These are phyloP conservation scores for Gambusia affinis DNA, from an alignment of 2,113 vertebrate genomes.

Conservation along the genomic window DNA sequence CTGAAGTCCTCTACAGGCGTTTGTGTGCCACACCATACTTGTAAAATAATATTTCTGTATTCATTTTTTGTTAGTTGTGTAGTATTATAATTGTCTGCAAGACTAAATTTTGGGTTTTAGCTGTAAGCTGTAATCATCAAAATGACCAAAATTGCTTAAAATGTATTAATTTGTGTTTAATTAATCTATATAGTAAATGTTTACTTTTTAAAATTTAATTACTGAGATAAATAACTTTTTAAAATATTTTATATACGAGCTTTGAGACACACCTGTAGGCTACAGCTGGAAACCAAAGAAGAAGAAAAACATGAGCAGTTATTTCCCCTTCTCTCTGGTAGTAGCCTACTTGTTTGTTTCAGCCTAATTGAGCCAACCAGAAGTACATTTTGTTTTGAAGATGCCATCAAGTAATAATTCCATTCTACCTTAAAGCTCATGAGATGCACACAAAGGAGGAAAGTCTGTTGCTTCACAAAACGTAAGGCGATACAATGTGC, in stretches of 20 bases:
- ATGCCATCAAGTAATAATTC: constrained; percentile 49
- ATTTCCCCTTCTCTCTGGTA: constrained; percentile 12
- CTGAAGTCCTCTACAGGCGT: not conserved
- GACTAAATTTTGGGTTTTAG: too few species aligned
- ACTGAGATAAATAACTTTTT: not conserved
- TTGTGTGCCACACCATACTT: not conserved
- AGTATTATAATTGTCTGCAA: too few species aligned
- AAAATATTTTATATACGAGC: not conserved
- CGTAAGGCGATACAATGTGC: constrained; percentile 66
- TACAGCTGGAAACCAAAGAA: too few species aligned
- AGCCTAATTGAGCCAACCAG: constrained; percentile 22
- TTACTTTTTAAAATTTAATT: not conserved
- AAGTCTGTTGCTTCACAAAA: constrained; percentile 44
- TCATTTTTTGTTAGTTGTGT: not conserved
- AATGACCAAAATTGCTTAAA: not conserved
- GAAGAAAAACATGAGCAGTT: not conserved
- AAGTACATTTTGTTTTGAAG: constrained; percentile 33
- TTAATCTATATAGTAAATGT: not conserved
- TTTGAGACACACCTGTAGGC: not conserved
- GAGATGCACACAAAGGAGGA: constrained; percentile 42
- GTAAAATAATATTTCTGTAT: not conserved
- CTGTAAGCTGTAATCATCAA: too few species aligned
- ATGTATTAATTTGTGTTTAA: not conserved
- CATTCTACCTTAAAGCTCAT: constrained; percentile 44
- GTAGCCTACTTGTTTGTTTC: too few species aligned